Percentiles rank a stretch among this genome's conserved stretches.
These are phyloP conservation scores for Patella depressa DNA, from an alignment of 2,888 invertebrate genomes.

Conservation along the genomic window DNA sequence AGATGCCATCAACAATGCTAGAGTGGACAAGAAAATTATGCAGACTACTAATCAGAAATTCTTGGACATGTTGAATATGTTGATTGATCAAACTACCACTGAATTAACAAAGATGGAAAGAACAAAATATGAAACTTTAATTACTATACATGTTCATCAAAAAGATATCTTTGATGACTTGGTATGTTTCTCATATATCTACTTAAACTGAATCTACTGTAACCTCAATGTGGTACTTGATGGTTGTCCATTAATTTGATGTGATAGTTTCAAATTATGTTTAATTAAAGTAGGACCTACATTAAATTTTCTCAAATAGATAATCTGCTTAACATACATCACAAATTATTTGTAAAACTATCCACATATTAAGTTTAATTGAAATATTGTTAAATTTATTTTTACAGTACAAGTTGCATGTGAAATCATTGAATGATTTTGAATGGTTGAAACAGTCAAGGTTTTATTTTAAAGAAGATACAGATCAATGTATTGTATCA, in stretches of 20 bases:
- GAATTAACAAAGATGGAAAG: slow-evolving; percentile 92
- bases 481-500: slow-evolving; percentile 91
- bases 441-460: slow-evolving; percentile 98
- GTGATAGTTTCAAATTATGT: no score
- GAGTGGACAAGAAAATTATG: slow-evolving; percentile 95
- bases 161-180: slow-evolving; percentile 96
- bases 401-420: slow-evolving; percentile 84
- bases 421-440: slow-evolving; percentile 91
- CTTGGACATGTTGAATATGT: slow-evolving; percentile 89
- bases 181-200: slow-evolving; percentile 74
- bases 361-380: no score
- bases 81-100: slow-evolving; percentile 94
- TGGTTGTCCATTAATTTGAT: no score
- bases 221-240: no score
- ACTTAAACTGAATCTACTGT: no score
- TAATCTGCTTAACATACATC: no score
- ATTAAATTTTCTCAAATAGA: no score
- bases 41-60: slow-evolving; percentile 94
- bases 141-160: slow-evolving; percentile 97
- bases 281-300: no score
- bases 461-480: slow-evolving; percentile 96
- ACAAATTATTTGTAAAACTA: no score
- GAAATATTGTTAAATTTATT: slow-evolving; percentile 9
- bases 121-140: slow-evolving; percentile 94
- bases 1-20: slow-evolving; percentile 88